These are phyloP conservation scores for Cosmia trapezina DNA, from an alignment of 2,888 invertebrate genomes.

Conservation along the genomic window DNA sequence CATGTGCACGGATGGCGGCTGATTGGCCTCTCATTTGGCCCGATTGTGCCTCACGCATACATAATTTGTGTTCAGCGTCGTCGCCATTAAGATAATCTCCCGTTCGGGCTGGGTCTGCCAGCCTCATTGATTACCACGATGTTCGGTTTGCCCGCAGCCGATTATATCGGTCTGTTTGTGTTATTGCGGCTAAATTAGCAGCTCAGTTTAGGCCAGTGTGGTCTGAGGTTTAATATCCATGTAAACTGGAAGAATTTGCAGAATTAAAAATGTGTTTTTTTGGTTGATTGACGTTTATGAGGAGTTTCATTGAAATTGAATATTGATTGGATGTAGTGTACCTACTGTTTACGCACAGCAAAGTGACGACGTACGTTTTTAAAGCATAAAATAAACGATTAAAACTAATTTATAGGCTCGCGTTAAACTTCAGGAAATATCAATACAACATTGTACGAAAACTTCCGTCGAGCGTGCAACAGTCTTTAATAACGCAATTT, in stretches of 20 bases:
- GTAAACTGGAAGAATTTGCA: background rate
- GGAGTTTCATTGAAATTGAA: background rate
- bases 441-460: conserved; percentile 39
- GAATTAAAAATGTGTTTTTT: background rate
- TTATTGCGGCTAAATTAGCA: conserved; percentile 47
- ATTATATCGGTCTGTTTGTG: conserved; percentile 44
- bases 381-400: conserved; percentile 10
- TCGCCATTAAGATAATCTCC: conserved; percentile 87
- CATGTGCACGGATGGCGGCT: conserved; percentile 76
- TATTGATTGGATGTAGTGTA: background rate
- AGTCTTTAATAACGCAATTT: conserved; percentile 56
- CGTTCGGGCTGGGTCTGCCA: conserved; percentile 65
- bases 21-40: conserved; percentile 89
- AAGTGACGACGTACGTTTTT: background rate
- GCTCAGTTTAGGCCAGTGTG: conserved; percentile 7
- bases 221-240: background rate
- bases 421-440: conserved; percentile 37
- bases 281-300: background rate
- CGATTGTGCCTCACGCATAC: conserved; percentile 87
- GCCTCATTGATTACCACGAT: conserved; percentile 76
- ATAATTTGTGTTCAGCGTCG: conserved; percentile 83
- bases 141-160: conserved; percentile 46
- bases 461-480: conserved; percentile 25
- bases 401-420: conserved; percentile 1
- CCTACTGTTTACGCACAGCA: background rate